Conservation (phyloP, 2,888 invertebrate species). For the Hanleya hanleyi region DNA sequence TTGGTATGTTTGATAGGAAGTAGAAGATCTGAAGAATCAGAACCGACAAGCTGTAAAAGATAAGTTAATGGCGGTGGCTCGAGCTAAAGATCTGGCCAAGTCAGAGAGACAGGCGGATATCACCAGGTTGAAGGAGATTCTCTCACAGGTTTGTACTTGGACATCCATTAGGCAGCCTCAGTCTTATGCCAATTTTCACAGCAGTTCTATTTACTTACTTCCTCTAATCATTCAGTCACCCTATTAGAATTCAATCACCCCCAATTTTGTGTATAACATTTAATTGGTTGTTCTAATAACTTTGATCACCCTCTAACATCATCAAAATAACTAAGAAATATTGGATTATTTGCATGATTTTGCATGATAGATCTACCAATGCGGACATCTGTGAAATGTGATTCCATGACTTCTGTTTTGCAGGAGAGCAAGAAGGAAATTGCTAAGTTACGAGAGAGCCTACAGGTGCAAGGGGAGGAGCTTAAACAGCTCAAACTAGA, state of each 20-base stretch:
- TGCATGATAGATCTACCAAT: no score
- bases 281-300: no score
- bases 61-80: conserved; percentile 61
- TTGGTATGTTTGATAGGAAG: conserved; percentile 51
- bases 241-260: no score
- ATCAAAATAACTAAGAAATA: no score
- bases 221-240: no score
- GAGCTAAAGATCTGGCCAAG: conserved; percentile 62
- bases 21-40: conserved; percentile 60
- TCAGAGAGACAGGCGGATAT: conserved; percentile 60
- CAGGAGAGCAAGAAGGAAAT: conserved; percentile 63
- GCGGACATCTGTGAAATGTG: no score
- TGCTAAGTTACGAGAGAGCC: conserved; percentile 54
- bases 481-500: conserved; percentile 50
- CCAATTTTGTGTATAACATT: no score
- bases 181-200: no score
- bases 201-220: no score
- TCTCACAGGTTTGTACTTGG: conserved; percentile 41
- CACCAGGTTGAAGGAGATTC: conserved; percentile 54
- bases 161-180: no score
- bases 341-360: no score
- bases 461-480: conserved; percentile 59
- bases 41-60: conserved; percentile 61
- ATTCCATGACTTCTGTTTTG: neutral
- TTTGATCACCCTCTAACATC: no score